phyloP scores from a whole-genome alignment of 2,797 vertebrate species.

The Merluccius polli region DNA sequence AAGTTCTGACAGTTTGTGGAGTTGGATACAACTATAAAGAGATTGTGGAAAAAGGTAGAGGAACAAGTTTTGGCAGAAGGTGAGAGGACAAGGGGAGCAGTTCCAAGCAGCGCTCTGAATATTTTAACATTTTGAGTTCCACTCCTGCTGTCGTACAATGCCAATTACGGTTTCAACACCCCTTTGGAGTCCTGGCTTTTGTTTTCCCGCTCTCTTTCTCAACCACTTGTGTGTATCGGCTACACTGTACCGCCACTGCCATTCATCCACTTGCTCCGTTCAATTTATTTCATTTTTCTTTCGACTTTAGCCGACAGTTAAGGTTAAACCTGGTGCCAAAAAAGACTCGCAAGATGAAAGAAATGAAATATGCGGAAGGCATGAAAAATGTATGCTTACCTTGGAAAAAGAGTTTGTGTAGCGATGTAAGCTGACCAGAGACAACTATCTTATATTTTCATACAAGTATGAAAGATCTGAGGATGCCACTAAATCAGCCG shows the following conservation, averaged over 20 bases:
- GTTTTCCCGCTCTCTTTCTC: not conserved
- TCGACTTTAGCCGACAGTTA: constrained; percentile 18
- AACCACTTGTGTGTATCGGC: constrained; percentile 6
- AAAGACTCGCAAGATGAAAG: constrained; percentile 1
- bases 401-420: constrained; percentile 1
- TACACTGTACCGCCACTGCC: constrained; percentile 11
- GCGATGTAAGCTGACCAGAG: no score
- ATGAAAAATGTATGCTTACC: constrained; percentile 42
- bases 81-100: not conserved
- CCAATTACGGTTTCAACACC: not conserved
- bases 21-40: not conserved
- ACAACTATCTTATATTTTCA: no score
- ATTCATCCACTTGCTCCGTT: not conserved
- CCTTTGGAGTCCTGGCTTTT: not conserved
- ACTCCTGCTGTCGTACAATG: not conserved
- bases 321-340: constrained; percentile 19
- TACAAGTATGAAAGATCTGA: no score
- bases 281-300: constrained; percentile 28
- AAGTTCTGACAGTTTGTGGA: constrained; percentile 2
- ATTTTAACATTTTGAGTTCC: not conserved
- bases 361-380: constrained; percentile 27
- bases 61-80: constrained; percentile 1
- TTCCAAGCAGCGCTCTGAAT: not conserved
- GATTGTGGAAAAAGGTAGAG: not conserved
- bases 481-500: not conserved